Base-by-base conservation (phyloP, 92 coral and sea anemone species). In the Paramuricea clavata region DNA sequence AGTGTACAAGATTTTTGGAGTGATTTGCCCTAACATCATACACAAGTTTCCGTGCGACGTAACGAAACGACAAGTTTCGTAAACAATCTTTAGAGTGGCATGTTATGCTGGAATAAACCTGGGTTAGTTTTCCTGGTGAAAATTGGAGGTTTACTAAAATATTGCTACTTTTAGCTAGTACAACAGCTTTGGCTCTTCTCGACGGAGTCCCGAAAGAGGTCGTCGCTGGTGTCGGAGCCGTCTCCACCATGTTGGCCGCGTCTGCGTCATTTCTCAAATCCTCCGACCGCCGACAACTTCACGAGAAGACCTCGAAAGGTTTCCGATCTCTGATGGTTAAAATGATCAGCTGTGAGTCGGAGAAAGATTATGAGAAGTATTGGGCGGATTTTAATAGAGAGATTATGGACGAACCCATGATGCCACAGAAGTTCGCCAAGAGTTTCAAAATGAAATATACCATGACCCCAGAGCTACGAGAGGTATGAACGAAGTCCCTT, bases 351-450 rank as follows among this genome's bases (percentile, higher is more conserved):
- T 76, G 82, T 12, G 82, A 76, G 35, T 0, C 35, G 28, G 82
- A 76, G 22, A 76, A 13, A 0, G 82, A 76, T 12, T 76, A 76
- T 33, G 82, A 76, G 82, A 76, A 76, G 22, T 33, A 23, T 6
- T 76, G 82, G 82, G 82, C 82, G 49, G 82, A 76, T 52, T 76
- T 76, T 54, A 76, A 52, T 21, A 49, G 82, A 54, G 82, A 76
- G 69, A 76, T 76, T n/a, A 76, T 30, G 41, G 82, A 76, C 36
- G 82, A 76, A 54, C 82, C 82, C 7, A 49, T 76, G 0, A 30
- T 76, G 68, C 82, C 82, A 13, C 49, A 33, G 39, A 76, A 52
- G 34, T 76, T 50, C 22, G 34, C 68, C 15, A 76, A 76, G 61
- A 50, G 25, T 2, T 49, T 76, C n/a, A 49, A 61, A 32, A 49